phyloP scores from a whole-genome alignment of 2,113 vertebrate species.

The Enhydra lutris region DNA sequence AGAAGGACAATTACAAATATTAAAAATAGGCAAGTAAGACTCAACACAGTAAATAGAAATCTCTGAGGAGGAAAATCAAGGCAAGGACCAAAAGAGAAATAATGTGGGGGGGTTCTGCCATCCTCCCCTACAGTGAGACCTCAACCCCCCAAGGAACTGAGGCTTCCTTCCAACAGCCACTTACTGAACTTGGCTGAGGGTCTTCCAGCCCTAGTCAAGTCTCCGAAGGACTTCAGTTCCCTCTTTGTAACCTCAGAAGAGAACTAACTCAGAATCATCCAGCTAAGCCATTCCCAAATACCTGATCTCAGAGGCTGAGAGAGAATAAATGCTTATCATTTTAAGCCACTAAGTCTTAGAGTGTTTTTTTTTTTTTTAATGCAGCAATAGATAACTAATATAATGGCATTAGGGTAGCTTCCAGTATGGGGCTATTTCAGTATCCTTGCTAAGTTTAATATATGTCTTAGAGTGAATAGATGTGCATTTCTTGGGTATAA shows the following conservation, averaged over 20 bases:
- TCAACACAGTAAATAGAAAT: neutral
- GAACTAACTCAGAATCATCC: neutral
- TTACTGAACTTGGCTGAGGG: neutral
- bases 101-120: rapidly evolving
- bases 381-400: neutral
- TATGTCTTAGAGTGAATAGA: neutral
- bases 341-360: neutral
- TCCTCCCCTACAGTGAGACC: neutral
- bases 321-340: neutral
- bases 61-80: neutral
- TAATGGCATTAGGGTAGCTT: neutral
- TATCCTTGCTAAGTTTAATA: neutral
- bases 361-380: neutral
- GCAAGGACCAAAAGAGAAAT: neutral
- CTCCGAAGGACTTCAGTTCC: neutral
- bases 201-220: neutral
- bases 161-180: neutral
- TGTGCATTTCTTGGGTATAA: neutral
- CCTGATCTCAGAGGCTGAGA: neutral
- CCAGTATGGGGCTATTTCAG: neutral
- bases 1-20: slow-evolving; percentile 16
- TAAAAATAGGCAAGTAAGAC: neutral
- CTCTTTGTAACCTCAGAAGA: neutral
- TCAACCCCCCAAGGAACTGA: neutral
- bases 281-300: neutral